A percentile compares a stretch with the other conserved stretches of the same genome.
Evolutionary conservation across 2,113 vertebrate species (phyloP).

Genomic region (Nicator chloris): DNA sequence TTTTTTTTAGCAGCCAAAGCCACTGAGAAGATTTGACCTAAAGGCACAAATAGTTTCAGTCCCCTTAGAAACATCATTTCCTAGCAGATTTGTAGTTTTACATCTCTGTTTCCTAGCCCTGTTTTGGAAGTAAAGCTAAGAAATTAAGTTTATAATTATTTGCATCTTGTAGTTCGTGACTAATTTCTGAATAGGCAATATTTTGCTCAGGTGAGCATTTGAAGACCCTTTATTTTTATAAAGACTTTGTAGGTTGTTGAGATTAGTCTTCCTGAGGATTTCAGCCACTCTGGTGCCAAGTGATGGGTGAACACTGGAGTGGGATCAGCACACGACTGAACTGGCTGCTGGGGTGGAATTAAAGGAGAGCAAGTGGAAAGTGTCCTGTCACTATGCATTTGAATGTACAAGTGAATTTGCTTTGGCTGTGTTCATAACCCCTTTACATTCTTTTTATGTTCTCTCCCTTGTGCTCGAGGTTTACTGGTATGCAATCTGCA

Average conservation of each 20-base stretch:
- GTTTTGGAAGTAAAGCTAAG: neutral
- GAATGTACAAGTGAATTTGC: neutral
- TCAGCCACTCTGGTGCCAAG: neutral
- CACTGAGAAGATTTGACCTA: neutral
- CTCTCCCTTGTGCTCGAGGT: neutral
- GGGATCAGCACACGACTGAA: neutral
- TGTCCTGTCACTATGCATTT: neutral
- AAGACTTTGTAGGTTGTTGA: neutral
- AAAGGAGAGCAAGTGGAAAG: neutral
- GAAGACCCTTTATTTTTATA: neutral
- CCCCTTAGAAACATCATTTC: neutral
- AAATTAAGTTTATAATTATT: neutral
- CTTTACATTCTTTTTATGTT: neutral
- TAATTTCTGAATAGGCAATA: neutral
- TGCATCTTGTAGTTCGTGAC: neutral
- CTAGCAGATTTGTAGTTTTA: neutral
- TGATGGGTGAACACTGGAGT: rapidly evolving
- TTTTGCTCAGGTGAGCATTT: neutral
- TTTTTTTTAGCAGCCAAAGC: neutral
- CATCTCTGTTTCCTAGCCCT: neutral
- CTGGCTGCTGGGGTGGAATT: neutral
- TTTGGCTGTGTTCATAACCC: neutral
- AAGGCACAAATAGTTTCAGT: neutral
- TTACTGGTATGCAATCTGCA: neutral
- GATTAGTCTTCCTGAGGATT: neutral